Conservation (phyloP, 2,113 vertebrate species). For the Nibea albiflora region DNA sequence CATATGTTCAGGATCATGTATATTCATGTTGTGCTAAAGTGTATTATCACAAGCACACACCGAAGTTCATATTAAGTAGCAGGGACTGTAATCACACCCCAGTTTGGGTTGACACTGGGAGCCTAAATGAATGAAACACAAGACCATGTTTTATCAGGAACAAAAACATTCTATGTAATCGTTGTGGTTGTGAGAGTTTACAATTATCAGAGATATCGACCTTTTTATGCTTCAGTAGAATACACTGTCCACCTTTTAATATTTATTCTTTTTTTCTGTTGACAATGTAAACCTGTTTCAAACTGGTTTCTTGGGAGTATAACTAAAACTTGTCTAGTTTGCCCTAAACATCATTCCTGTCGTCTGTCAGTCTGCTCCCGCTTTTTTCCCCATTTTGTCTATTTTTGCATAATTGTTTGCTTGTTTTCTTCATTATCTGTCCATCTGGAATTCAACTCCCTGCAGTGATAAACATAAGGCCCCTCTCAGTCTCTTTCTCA, state of each 20-base stretch:
- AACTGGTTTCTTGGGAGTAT: constrained; percentile 1
- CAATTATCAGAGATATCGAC: neutral
- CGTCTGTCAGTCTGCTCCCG: constrained; percentile 76
- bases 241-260: neutral
- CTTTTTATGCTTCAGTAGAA: neutral
- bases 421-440: constrained; percentile 81
- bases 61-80: neutral
- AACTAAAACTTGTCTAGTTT: constrained; percentile 41
- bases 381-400: constrained; percentile 68
- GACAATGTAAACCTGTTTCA: neutral
- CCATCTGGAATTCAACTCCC: constrained; percentile 82
- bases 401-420: constrained; percentile 83
- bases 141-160: neutral
- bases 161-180: neutral
- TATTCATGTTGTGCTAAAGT: neutral
- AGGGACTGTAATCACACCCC: neutral
- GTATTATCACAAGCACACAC: neutral
- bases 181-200: neutral
- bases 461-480: constrained; percentile 79
- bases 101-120: neutral
- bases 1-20: neutral
- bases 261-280: neutral
- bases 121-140: neutral
- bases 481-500: constrained; percentile 69
- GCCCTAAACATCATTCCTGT: constrained; percentile 49